These are phyloP conservation scores for Listronotus oregonensis DNA, from an alignment of 1,140 invertebrate genomes.

Conservation along the genomic window DNA sequence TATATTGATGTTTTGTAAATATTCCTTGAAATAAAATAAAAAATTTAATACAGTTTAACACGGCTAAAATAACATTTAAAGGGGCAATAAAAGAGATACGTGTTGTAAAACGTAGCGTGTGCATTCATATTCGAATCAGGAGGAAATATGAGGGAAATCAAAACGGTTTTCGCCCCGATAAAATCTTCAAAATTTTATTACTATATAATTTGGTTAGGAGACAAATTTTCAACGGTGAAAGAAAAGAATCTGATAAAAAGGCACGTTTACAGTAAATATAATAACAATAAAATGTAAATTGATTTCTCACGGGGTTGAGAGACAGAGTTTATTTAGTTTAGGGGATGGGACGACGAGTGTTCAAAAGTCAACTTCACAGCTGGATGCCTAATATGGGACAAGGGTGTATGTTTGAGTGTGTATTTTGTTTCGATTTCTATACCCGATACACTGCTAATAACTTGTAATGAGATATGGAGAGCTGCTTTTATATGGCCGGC, in stretches of 20 bases:
- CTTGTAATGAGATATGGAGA: constrained; percentile 20
- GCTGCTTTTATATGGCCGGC: constrained; percentile 3
- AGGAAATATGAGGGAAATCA: constrained; percentile 27
- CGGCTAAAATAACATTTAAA: constrained; percentile 31
- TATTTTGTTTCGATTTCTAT: constrained; percentile 25
- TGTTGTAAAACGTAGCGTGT: constrained; percentile 24
- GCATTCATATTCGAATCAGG: constrained; percentile 33
- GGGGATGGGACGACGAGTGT: constrained; percentile 34
- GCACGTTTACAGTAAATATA: constrained; percentile 53
- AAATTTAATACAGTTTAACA: constrained; percentile 31
- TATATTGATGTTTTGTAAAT: constrained; percentile 25
- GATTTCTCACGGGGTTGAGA: constrained; percentile 52
- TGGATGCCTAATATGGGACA: constrained; percentile 44
- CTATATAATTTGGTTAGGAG: constrained; percentile 46
- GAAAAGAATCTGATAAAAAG: constrained; percentile 46
- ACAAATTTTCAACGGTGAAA: constrained; percentile 43
- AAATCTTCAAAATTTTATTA: constrained; percentile 45
- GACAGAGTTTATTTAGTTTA: constrained; percentile 39
- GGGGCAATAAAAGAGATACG: constrained; percentile 28
- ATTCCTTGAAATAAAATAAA: constrained; percentile 27
- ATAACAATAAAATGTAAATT: constrained; percentile 55
- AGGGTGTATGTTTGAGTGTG: constrained; percentile 27
- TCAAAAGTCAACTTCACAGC: constrained; percentile 42
- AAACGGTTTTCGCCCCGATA: constrained; percentile 35
- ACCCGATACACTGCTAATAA: constrained; percentile 31